Percentiles rank a stretch among this genome's conserved stretches.
phyloP scores from a whole-genome alignment of 1,140 invertebrate genomes.

The Zaprionus lachaisei region DNA sequence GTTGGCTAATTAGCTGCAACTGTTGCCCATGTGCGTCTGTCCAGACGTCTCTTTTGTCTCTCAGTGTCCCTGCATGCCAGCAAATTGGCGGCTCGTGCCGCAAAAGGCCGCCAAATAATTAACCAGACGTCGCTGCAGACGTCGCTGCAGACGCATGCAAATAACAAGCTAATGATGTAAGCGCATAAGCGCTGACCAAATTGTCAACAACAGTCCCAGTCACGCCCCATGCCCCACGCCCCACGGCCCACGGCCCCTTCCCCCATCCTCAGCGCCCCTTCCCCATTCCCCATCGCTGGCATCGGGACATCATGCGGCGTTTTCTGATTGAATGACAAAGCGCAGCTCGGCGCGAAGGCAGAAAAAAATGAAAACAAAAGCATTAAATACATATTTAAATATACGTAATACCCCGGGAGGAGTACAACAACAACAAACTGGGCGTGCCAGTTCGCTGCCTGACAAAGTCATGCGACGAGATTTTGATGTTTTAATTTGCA shows the following conservation, averaged over 20 bases:
- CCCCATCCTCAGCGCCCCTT: slow-evolving; percentile 9
- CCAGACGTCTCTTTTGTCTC: not conserved
- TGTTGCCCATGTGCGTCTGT: slow-evolving; percentile 52
- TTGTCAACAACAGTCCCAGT: slow-evolving; percentile 73
- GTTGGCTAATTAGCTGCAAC: slow-evolving; percentile 81
- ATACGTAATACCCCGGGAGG: not conserved
- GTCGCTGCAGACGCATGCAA: slow-evolving; percentile 56
- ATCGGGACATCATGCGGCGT: slow-evolving; percentile 72
- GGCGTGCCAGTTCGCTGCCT: slow-evolving; percentile 38
- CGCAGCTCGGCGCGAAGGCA: slow-evolving; percentile 39
- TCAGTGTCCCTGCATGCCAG: slow-evolving; percentile 12
- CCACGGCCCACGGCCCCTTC: not conserved
- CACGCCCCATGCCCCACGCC: slow-evolving; percentile 27
- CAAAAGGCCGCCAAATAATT: slow-evolving; percentile 65
- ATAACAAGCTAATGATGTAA: slow-evolving; percentile 83
- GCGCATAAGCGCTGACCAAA: slow-evolving; percentile 78
- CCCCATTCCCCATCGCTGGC: slow-evolving; percentile 23
- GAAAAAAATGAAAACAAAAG: slow-evolving; percentile 22
- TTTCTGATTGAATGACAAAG: slow-evolving; percentile 82
- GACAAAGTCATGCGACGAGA: slow-evolving; percentile 53
- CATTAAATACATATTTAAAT: slow-evolving; percentile 5
- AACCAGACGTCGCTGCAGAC: slow-evolving; percentile 20
- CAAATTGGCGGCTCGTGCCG: slow-evolving; percentile 74
- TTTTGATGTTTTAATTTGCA: slow-evolving; percentile 44
- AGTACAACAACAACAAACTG: not conserved